Evolutionary conservation across 1,140 invertebrate species (phyloP).

Genomic region (Sarcophaga bullata): DNA sequence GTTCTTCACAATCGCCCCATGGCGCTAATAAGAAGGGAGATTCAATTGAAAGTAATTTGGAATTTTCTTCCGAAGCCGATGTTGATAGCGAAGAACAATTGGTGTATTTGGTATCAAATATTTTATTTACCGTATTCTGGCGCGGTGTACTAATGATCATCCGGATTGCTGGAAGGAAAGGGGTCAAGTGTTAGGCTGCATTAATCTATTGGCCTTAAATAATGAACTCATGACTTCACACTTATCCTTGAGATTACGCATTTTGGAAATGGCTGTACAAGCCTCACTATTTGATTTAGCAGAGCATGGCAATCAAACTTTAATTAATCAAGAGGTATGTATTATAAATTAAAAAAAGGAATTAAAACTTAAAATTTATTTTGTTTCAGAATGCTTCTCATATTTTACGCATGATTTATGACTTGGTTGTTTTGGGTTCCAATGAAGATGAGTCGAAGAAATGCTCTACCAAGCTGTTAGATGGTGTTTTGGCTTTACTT

Average conservation of each 20-base stretch:
- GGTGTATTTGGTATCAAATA: conserved; percentile 70
- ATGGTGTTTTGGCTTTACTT: conserved; percentile 68
- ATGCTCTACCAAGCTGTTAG: conserved; percentile 69
- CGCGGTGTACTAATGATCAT: conserved; percentile 70
- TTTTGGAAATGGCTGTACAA: conserved; percentile 73
- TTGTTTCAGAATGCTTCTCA: conserved; percentile 68
- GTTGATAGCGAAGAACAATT: conserved; percentile 70
- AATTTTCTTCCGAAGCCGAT: conserved; percentile 63
- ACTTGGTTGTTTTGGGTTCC: conserved; percentile 70
- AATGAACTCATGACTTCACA: conserved; percentile 71
- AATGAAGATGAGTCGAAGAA: conserved; percentile 68
- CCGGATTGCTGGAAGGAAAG: conserved; percentile 72
- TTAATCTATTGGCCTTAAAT: conserved; percentile 71
- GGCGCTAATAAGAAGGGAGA: conserved; percentile 48
- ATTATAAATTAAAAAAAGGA: conserved; percentile 31
- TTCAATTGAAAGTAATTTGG: conserved; percentile 50
- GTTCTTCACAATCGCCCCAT: conserved; percentile 59
- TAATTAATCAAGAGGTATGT: conserved; percentile 64
- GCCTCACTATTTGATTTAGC: conserved; percentile 70
- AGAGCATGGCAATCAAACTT: conserved; percentile 65
- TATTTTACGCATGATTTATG: conserved; percentile 71
- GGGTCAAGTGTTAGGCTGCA: conserved; percentile 72
- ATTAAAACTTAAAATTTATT: background rate
- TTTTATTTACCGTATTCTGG: conserved; percentile 73
- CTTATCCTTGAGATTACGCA: conserved; percentile 70